These are phyloP conservation scores for Hipparchia semele DNA, from an alignment of 2,888 invertebrate genomes.

Conservation along the genomic window DNA sequence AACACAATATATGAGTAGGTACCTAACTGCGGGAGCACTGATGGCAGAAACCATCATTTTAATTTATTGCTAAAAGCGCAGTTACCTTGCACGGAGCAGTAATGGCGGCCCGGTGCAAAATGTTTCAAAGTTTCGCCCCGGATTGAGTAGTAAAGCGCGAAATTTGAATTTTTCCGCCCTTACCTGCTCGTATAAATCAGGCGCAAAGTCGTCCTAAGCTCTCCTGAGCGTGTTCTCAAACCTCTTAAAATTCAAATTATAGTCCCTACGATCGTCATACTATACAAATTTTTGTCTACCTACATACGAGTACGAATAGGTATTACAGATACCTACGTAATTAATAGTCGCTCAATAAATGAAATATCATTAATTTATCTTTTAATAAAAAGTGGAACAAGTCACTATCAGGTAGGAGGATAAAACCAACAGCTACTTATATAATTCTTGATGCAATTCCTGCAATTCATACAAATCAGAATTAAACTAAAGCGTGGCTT, in stretches of 20 bases:
- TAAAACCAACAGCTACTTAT: too few species aligned
- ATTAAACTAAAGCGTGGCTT: too few species aligned
- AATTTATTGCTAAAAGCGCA: conserved; percentile 31
- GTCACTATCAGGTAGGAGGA: too few species aligned
- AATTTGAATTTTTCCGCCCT: conserved; percentile 81
- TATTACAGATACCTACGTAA: not conserved
- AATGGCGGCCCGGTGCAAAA: conserved; percentile 61
- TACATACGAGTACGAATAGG: not conserved
- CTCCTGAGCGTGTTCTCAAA: conserved; percentile 67
- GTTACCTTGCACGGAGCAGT: conserved; percentile 47
- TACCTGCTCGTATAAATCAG: conserved; percentile 81
- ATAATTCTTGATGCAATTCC: too few species aligned
- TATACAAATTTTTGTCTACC: conserved; percentile 32
- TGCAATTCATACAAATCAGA: too few species aligned
- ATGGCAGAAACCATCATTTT: conserved; percentile 25
- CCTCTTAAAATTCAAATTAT: conserved; percentile 80
- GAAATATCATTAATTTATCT: too few species aligned
- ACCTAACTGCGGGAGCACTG: not conserved
- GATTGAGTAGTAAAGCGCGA: conserved; percentile 55
- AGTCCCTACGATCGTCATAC: conserved; percentile 42
- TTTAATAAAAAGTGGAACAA: too few species aligned
- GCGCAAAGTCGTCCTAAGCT: conserved; percentile 75
- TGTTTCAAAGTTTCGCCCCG: conserved; percentile 50
- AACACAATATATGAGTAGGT: not conserved
- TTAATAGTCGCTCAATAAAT: too few species aligned